Percentiles rank a stretch among this genome's conserved stretches.
Evolutionary conservation across 2,113 vertebrate species (phyloP).

Genomic region (Carassius gibelio): DNA sequence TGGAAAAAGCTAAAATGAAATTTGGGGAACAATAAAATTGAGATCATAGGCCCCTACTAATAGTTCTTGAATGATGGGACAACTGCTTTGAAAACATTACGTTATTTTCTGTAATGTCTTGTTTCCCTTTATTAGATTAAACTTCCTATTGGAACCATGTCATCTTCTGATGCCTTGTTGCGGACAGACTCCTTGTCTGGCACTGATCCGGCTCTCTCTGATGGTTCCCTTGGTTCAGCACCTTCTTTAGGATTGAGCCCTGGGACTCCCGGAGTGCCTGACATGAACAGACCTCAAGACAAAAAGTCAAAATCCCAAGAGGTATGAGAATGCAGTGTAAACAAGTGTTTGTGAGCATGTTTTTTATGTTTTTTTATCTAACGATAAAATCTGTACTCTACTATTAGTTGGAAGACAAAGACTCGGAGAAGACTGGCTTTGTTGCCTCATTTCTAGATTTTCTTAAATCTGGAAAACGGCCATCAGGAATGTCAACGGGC

Average conservation of each 20-base stretch:
- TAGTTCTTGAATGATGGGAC: not conserved
- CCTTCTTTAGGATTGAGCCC: conserved; percentile 79
- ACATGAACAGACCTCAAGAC: conserved; percentile 81
- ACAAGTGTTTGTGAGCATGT: not conserved
- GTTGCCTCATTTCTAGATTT: conserved; percentile 94
- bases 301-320: conserved; percentile 87
- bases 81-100: not conserved
- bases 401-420: conserved; percentile 85
- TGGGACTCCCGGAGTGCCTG: conserved; percentile 76
- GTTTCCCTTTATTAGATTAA: conserved; percentile 70
- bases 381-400: not conserved
- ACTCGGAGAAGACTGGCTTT: conserved; percentile 88
- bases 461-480: conserved; percentile 88
- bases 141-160: conserved; percentile 74
- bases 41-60: not conserved
- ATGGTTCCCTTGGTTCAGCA: conserved; percentile 77
- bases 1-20: too few species aligned
- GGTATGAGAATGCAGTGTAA: conserved; percentile 63
- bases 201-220: conserved; percentile 79
- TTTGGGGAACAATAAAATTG: too few species aligned
- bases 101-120: not conserved
- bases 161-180: conserved; percentile 75
- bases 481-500: conserved; percentile 75
- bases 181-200: conserved; percentile 79
- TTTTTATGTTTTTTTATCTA: not conserved